Evolutionary conservation across 2,797 vertebrate species (phyloP).

Genomic region (Parambassis ranga): DNA sequence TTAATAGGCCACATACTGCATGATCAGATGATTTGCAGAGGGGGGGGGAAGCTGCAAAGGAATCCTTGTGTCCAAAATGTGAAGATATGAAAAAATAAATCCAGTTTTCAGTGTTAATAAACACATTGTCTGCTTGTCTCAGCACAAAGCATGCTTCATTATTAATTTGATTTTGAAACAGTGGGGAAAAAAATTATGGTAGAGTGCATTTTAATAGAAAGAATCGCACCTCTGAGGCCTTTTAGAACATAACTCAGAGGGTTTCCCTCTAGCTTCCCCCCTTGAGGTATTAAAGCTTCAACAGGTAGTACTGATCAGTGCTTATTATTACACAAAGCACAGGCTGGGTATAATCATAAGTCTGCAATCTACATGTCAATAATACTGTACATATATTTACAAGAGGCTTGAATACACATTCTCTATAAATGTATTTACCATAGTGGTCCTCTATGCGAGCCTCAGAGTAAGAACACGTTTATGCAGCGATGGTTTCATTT

Average conservation of each 20-base stretch:
- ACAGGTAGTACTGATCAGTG: conserved; percentile 31
- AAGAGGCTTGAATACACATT: conserved; percentile 30
- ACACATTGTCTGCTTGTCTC: background rate
- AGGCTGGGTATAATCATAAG: conserved; percentile 15
- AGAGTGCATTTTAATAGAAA: background rate
- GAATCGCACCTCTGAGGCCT: background rate
- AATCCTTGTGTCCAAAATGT: background rate
- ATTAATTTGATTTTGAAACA: background rate
- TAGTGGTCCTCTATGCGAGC: conserved; percentile 8
- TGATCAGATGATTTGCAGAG: conserved; percentile 1
- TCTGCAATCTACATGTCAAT: conserved; percentile 33
- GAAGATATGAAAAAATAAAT: background rate
- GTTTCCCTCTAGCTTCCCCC: conserved; percentile 18
- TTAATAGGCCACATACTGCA: conserved; percentile 8
- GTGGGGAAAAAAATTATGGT: too few relatives aligned
- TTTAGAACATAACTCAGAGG: conserved; percentile 1
- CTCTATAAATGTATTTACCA: conserved; percentile 32
- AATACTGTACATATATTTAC: conserved; percentile 52
- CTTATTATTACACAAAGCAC: conserved; percentile 32
- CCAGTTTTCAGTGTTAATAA: background rate
- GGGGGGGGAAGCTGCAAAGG: too few relatives aligned
- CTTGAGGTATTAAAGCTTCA: conserved; percentile 43
- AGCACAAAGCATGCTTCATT: background rate
- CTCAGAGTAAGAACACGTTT: conserved; percentile 8
- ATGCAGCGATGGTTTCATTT: conserved; percentile 13